Conservation (phyloP, 2,888 invertebrate species). For the Allolobophora icterica region DNA sequence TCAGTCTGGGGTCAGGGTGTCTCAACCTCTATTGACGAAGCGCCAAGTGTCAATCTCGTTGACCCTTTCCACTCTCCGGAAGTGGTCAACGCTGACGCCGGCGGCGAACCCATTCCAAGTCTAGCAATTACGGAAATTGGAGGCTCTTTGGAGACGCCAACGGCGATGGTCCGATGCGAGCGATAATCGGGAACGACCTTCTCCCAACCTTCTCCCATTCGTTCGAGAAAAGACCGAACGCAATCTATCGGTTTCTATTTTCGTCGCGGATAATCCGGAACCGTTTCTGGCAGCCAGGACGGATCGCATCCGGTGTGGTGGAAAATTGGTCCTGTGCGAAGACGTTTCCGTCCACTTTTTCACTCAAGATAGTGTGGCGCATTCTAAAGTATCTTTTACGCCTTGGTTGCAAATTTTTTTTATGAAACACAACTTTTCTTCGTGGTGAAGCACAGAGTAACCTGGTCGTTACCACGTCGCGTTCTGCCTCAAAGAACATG, state of each 20-base stretch:
- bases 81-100: neutral
- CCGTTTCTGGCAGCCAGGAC: neutral
- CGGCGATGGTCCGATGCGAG: neutral
- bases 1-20: neutral
- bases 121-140: neutral
- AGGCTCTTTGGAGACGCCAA: neutral
- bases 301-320: neutral
- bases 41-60: neutral
- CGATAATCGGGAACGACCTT: neutral
- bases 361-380: neutral
- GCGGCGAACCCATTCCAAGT: neutral
- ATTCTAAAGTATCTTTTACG: neutral
- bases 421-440: neutral
- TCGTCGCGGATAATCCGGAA: neutral
- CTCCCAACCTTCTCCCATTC: neutral
- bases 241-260: neutral
- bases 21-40: neutral
- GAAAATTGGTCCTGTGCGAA: neutral
- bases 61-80: neutral
- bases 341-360: neutral
- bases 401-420: neutral
- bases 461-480: no score
- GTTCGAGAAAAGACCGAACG: neutral
- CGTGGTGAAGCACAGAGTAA: no score
- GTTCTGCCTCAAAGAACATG: no score